A percentile compares a stretch with the other conserved stretches of the same genome.
phyloP scores from a whole-genome alignment of 37 sponge, comb jelly and placozoan genomes.

The Chondrilla cf. caribensis region DNA sequence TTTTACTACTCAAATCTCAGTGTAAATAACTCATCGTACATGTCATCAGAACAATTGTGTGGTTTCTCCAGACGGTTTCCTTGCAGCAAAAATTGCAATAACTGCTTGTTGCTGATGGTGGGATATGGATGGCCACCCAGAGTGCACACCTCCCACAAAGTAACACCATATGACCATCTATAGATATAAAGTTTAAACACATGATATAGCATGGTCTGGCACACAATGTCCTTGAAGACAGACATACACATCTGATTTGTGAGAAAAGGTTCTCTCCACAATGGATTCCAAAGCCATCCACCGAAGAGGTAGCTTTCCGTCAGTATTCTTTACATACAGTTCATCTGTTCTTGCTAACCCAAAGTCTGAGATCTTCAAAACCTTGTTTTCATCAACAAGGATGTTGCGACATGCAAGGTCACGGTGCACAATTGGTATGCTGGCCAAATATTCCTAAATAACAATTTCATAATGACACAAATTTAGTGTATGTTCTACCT shows the following conservation, averaged over 20 bases:
- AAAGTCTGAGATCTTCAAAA: conserved; percentile 78
- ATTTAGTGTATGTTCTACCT: too few relatives aligned
- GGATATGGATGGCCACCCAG: conserved; percentile 41
- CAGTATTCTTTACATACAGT: conserved; percentile 23
- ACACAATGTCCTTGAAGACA: too few relatives aligned
- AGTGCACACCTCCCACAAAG: conserved; percentile 64
- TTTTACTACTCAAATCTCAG: too few relatives aligned
- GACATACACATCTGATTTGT: conserved; percentile 79
- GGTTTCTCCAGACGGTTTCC: conserved; percentile 56
- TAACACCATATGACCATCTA: conserved; percentile 76
- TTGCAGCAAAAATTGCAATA: conserved; percentile 28
- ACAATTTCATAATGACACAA: too few relatives aligned
- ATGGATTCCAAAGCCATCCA: conserved; percentile 87
- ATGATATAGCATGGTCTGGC: neutral
- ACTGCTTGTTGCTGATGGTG: conserved; percentile 39
- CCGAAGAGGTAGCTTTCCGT: conserved; percentile 64
- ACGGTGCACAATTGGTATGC: conserved; percentile 20
- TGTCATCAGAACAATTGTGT: conserved; percentile 35
- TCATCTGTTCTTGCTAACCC: conserved; percentile 57
- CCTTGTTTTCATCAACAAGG: conserved; percentile 29
- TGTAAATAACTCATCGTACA: conserved; percentile 53
- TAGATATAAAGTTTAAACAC: too few relatives aligned
- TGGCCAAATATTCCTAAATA: conserved; percentile 18
- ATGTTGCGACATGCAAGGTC: conserved; percentile 28
- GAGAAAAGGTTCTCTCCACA: conserved; percentile 42